phyloP scores from a whole-genome alignment of 92 coral and sea anemone genomes.

The Plumapathes pennacea region DNA sequence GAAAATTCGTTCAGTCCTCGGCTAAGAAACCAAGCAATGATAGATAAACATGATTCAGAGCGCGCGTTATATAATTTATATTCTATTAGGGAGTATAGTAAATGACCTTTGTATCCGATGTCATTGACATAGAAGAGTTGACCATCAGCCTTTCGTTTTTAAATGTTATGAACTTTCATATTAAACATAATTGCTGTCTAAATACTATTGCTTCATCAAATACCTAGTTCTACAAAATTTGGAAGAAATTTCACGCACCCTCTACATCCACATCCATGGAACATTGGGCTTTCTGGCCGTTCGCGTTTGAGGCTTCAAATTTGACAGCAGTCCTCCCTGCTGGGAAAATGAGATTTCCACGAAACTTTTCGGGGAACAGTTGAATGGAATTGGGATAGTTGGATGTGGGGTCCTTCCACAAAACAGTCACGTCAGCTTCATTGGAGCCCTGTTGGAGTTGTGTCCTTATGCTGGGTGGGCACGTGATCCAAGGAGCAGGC shows the following conservation, averaged over 20 bases:
- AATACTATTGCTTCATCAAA: no score
- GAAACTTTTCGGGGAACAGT: slow-evolving; percentile 50
- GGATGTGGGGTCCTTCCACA: slow-evolving; percentile 56
- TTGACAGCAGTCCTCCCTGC: slow-evolving; percentile 66
- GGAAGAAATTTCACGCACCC: slow-evolving; percentile 41
- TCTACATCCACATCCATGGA: slow-evolving; percentile 17
- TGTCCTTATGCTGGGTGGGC: slow-evolving; percentile 62
- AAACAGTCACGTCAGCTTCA: slow-evolving; percentile 62
- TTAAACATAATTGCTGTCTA: no score
- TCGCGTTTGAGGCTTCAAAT: slow-evolving; percentile 58
- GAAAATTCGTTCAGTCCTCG: no score
- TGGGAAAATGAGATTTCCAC: slow-evolving; percentile 42
- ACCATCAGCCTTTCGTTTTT: no score
- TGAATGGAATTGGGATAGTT: slow-evolving; percentile 42
- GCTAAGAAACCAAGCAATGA: no score
- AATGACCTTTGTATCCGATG: no score
- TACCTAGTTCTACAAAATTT: no score
- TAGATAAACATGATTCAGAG: no score
- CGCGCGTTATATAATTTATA: no score
- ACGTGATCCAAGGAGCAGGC: slow-evolving; percentile 62
- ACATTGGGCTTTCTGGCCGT: slow-evolving; percentile 54
- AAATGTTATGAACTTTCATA: no score
- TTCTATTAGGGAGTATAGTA: no score
- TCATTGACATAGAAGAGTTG: no score
- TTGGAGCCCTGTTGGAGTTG: slow-evolving; percentile 52